phyloP scores from a whole-genome alignment of 2,113 vertebrate genomes.

The Hypomesus transpacificus region DNA sequence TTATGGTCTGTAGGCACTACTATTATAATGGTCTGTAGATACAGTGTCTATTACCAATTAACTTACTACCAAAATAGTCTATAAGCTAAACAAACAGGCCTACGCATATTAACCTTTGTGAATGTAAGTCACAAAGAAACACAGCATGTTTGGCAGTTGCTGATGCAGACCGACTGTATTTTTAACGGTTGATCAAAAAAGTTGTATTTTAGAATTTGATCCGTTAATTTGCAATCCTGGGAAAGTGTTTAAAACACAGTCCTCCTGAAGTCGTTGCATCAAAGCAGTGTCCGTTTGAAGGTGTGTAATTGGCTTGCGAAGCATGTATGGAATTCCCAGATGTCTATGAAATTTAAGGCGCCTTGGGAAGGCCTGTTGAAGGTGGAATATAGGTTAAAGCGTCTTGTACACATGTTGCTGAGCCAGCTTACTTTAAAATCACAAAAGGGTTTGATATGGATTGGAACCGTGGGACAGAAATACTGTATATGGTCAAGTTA shows the following conservation, averaged over 20 bases:
- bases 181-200: too few relatives aligned
- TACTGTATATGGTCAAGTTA: not conserved
- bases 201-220: not conserved
- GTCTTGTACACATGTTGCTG: slow-evolving; percentile 56
- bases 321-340: slow-evolving; percentile 95
- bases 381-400: slow-evolving; percentile 78
- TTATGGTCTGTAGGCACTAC: too few relatives aligned
- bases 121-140: too few relatives aligned
- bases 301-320: slow-evolving; percentile 92
- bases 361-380: slow-evolving; percentile 83
- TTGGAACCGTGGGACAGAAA: too few relatives aligned
- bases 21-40: too few relatives aligned
- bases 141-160: too few relatives aligned
- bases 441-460: not conserved
- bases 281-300: slow-evolving; percentile 86
- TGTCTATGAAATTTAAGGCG: slow-evolving; percentile 90
- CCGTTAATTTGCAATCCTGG: slow-evolving; percentile 42
- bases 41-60: too few relatives aligned
- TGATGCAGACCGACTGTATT: too few relatives aligned
- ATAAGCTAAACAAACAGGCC: too few relatives aligned
- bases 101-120: too few relatives aligned
- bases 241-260: slow-evolving; percentile 65
- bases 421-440: not conserved
- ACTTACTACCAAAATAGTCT: too few relatives aligned
- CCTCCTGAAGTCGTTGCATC: slow-evolving; percentile 77